Base-by-base conservation (phyloP, 2,113 vertebrate species). In the Brachirus orientalis region DNA sequence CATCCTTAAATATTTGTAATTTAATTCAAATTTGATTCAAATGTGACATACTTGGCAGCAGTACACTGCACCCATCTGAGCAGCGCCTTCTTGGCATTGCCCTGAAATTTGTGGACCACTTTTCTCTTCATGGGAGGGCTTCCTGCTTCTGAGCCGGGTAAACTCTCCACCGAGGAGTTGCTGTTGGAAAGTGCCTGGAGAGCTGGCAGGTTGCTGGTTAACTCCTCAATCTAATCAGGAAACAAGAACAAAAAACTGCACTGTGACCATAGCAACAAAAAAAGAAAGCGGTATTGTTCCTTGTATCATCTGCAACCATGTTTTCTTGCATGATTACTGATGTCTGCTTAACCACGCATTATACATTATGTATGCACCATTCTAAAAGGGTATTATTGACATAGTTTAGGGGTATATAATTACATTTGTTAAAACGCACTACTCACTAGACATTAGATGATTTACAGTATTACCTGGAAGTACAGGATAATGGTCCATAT, bases 401-500 rank as follows among this genome's bases (percentile, higher is more conserved):
- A n/a, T n/a, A n/a, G n/a, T n/a, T n/a, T n/a, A n/a, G n/a, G n/a
- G n/a, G n/a, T n/a, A n/a, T n/a, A n/a, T n/a, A n/a, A n/a, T n/a
- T n/a, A n/a, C n/a, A n/a, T n/a, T n/a, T 40, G 7, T 40, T 10
- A 40, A 40, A 10, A 3, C 9, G 7, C 38, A 40, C 3, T 8
- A 40, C 12, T 40, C 38, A 7, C 12, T 12, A 13, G 14, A 43
- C 10, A 14, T 14, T 28, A 28, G 6, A 28, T 28, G 2, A 43
- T 43, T 14, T 13, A 43, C 40, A 13, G 40, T 13, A 33, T 46
- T 94, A 98, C 98, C 97, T 99, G 98, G 85, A 99, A 99, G 86
- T 99, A 99, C 0, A 99, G 92, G 90, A 99, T 98, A 58, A 99
- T 90, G 64, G 97, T 99, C 98, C 98, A 99, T 71, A 99, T 88